Base-by-base conservation (phyloP, 2,113 vertebrate species). In the Leuciscus idus region DNA sequence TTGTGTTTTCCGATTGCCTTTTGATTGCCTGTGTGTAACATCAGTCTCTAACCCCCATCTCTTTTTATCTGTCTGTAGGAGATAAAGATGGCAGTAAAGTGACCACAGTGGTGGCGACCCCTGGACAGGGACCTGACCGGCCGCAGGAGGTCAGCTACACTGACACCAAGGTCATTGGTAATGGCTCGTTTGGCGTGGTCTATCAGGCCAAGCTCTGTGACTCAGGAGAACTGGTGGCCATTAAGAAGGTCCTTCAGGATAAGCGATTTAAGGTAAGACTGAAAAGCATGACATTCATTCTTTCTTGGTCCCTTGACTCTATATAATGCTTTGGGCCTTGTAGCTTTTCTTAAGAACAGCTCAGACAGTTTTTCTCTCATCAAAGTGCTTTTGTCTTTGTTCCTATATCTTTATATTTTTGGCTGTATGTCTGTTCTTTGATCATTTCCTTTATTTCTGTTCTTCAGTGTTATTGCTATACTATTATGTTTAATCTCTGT, bases 21-120 rank as follows among this genome's bases (percentile, higher is more conserved):
- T 77, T 55, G 30, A 52, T 30, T 43, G 10, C 61, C 23, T 76
- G 4, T 75, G 23, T 30, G 0, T 1, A 3, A 12, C 46, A 8
- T 33, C 9, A 46, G 23, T 57, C 77, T 85, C 68, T 82, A 19
- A 78, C 66, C 21, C 57, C 17, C 23, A 43, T 61, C 23, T 26
- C 36, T 74, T n/a, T 19, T 48, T 88, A 48, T 36, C 83, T 87
- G 73, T 82, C 39, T 46, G 26, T 74, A 95, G 98, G 98, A 95
- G 98, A 99, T 92, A 99, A 99, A 92, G 98, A 99, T 93, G 98
- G 98, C 94, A 96, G 98, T 92, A 99, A 99, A 92, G 98, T 99
- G 92, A 99, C 98, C 64, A 99, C 98, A 90, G 98, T 99, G 75
- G 97, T 99, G 92, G 98, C 98, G 89, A 99, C 98, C 86, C 98